Evolutionary conservation across 2,888 invertebrate genomes (phyloP).

Genomic region (Dorcus hopei): DNA sequence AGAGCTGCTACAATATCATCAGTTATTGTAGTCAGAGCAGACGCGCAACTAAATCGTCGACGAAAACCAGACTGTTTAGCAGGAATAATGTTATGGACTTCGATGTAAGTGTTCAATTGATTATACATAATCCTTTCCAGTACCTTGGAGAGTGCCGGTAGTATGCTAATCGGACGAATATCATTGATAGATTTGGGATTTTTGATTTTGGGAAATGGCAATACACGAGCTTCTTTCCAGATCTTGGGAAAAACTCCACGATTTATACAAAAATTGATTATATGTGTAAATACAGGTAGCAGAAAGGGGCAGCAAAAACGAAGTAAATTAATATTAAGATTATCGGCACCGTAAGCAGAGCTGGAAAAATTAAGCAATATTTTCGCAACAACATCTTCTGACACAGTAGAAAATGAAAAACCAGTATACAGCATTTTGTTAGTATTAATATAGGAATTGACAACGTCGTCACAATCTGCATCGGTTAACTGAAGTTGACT

Average conservation of each 20-base stretch:
- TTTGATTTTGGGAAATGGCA: neutral
- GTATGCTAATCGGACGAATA: neutral
- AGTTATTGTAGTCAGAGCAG: neutral
- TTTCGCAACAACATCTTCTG: no score
- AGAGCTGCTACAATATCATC: slow-evolving; percentile 9
- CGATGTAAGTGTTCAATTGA: neutral
- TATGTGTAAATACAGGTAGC: neutral
- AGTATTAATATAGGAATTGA: no score
- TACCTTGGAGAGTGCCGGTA: neutral
- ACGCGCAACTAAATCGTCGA: neutral
- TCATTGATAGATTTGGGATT: neutral
- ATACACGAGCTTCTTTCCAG: neutral
- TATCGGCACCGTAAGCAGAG: no score
- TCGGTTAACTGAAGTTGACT: no score
- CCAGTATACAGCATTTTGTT: no score
- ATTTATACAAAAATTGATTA: neutral
- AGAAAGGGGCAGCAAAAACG: neutral
- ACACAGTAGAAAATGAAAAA: no score
- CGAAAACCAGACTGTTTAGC: neutral
- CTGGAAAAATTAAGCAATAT: no score
- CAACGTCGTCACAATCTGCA: no score
- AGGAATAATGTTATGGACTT: neutral
- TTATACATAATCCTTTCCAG: neutral
- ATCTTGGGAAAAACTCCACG: neutral
- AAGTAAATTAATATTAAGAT: no score